Evolutionary conservation across 2,888 invertebrate species (phyloP).

Genomic region (Eretmocerus hayati): DNA sequence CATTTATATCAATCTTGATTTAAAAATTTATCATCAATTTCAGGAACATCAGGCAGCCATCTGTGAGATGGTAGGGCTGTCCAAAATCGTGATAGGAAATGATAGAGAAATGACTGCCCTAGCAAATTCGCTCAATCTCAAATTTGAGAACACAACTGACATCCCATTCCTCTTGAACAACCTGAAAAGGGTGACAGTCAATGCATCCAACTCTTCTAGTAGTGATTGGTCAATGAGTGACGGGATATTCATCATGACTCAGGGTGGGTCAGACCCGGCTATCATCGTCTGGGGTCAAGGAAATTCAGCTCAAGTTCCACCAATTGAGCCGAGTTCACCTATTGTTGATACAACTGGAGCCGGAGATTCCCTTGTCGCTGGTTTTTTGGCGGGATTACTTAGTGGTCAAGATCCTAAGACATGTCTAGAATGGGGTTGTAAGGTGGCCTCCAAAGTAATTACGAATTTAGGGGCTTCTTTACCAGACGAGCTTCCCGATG

Average conservation of each 20-base stretch:
- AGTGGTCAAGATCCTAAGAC: constrained; percentile 35
- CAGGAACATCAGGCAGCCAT: constrained; percentile 37
- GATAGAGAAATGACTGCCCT: constrained; percentile 38
- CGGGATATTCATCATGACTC: constrained; percentile 39
- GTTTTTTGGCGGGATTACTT: constrained; percentile 42
- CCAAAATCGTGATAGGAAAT: constrained; percentile 41
- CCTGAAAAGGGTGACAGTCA: constrained; percentile 35
- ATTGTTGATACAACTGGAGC: constrained; percentile 45
- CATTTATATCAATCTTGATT: not conserved
- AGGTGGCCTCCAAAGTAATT: constrained; percentile 34
- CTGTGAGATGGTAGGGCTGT: constrained; percentile 39
- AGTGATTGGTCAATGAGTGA: constrained; percentile 35
- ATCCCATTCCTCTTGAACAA: constrained; percentile 40
- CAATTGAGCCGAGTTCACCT: constrained; percentile 30
- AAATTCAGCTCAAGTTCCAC: constrained; percentile 33
- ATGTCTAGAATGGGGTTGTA: constrained; percentile 41
- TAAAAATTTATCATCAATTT: constrained; percentile 2
- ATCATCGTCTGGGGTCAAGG: constrained; percentile 40
- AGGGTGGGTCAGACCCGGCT: constrained; percentile 37
- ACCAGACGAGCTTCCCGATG: constrained; percentile 29
- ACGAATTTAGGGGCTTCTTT: constrained; percentile 35
- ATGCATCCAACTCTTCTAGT: constrained; percentile 30
- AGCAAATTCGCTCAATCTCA: constrained; percentile 34
- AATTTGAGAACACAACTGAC: constrained; percentile 34
- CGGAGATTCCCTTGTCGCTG: constrained; percentile 45